A percentile compares a stretch with the other conserved stretches of the same genome.
Evolutionary conservation across 2,797 vertebrate genomes (phyloP).

Genomic region (Rallus crepitans): DNA sequence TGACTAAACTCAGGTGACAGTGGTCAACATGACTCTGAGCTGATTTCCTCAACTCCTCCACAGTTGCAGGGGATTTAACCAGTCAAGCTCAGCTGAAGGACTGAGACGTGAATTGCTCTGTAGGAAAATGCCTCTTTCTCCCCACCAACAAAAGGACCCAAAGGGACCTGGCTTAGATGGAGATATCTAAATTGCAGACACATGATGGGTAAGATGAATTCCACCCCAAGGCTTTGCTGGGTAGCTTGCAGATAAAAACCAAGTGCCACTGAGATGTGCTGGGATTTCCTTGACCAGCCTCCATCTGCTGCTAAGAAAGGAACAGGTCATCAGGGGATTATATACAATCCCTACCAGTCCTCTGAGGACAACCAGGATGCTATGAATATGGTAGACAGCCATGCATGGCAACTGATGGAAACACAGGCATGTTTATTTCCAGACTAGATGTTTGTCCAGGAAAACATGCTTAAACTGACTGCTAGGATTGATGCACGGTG

Average conservation of each 20-base stretch:
- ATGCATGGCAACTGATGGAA: background rate
- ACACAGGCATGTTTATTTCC: no score
- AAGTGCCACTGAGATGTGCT: background rate
- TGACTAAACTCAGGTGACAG: background rate
- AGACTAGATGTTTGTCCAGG: background rate
- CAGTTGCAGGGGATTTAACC: background rate
- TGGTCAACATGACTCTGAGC: background rate
- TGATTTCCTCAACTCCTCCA: background rate
- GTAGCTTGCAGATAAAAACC: background rate
- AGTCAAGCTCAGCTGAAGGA: background rate
- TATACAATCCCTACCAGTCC: background rate
- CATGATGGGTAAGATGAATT: background rate
- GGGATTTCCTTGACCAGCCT: background rate
- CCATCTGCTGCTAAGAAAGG: background rate
- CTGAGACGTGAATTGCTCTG: background rate
- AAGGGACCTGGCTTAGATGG: background rate
- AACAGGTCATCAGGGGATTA: rapidly evolving
- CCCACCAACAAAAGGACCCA: background rate
- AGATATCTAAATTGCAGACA: background rate
- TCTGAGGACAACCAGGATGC: background rate
- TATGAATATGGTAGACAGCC: background rate
- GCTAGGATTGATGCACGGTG: no score
- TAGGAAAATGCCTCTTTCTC: background rate
- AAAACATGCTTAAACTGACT: background rate
- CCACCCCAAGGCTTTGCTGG: background rate